Conservation (phyloP, 2,797 vertebrate species). For the Prionace glauca region DNA sequence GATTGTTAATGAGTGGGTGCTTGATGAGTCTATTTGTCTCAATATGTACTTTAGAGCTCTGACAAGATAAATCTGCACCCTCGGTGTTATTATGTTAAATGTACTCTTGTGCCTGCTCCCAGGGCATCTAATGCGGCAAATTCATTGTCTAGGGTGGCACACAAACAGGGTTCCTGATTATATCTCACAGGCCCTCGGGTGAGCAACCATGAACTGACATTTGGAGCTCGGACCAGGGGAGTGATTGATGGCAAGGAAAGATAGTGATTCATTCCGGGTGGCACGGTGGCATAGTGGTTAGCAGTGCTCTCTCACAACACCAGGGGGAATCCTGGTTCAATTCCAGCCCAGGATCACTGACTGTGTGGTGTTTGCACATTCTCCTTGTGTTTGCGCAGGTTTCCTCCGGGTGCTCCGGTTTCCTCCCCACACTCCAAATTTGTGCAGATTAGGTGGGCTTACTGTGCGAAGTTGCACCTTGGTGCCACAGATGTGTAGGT, state of each 20-base stretch:
- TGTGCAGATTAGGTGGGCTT: too few relatives aligned
- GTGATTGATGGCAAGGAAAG: neutral
- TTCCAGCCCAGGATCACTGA: too few relatives aligned
- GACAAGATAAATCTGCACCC: constrained; percentile 26
- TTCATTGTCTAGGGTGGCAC: neutral
- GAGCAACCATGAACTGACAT: neutral
- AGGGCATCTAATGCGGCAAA: neutral
- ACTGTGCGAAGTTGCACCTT: too few relatives aligned
- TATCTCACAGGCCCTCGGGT: neutral
- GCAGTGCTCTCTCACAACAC: too few relatives aligned
- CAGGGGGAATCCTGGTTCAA: too few relatives aligned
- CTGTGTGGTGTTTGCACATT: too few relatives aligned
- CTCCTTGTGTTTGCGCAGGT: too few relatives aligned
- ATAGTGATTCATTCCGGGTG: neutral
- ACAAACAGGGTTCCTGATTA: neutral
- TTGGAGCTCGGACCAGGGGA: neutral
- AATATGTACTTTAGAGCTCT: constrained; percentile 8
- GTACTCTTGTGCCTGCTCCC: neutral
- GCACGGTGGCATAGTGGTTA: too few relatives aligned
- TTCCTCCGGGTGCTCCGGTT: too few relatives aligned
- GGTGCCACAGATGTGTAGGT: too few relatives aligned
- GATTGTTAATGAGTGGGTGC: constrained; percentile 32
- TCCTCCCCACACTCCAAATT: too few relatives aligned
- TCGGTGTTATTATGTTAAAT: neutral
- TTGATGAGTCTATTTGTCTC: constrained; percentile 32